Base-by-base conservation (phyloP, 2,113 vertebrate species). In the Notechis scutatus region DNA sequence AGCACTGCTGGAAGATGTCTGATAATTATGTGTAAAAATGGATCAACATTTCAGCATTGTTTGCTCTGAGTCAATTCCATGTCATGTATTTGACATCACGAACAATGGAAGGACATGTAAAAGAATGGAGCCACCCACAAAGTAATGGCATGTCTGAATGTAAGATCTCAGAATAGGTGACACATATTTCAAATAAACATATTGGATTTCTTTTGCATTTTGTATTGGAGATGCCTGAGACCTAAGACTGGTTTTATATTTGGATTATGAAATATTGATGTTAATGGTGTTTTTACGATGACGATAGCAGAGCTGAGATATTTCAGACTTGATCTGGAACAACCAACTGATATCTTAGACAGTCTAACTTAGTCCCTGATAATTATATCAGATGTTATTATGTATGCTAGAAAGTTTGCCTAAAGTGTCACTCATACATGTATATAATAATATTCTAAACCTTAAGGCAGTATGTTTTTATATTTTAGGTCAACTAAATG, bases 141-240 rank as follows among this genome's bases (percentile, higher is more conserved):
- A 93, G 56, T 42, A 93, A 93, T 90, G 88, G 89, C 55, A 64
- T n/a, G 8, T 90, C 89, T 93, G 81, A 69, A n/a, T 86, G 56
- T 52, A 86, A 86, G 81, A 64, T 61, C 89, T 90, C 55, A 64
- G 24, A 81, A 52, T 24, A 87, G 85, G 85, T 92, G 85, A 86
- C 56, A 34, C 39, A 47, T 52, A 88, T 89, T 39, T 93, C 55
- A 93, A 89, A 52, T 34, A 89, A 89, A 85, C 69, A 54, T 42
- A 61, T 34, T 88, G 86, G 26, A 29, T 88, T 47, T 91, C 89
- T 45, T 52, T 81, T 89, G 45, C 15, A 88, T 50, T 93, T 85
- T 61, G 15, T 85, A 24, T 29, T 89, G n/a, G 29, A 39, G n/a
- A 10, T 59, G 42, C 87, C n/a, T 89, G 39, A 69, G 34, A 29